Conservation (phyloP, 2,797 vertebrate species). For the Forpus xanthops region DNA sequence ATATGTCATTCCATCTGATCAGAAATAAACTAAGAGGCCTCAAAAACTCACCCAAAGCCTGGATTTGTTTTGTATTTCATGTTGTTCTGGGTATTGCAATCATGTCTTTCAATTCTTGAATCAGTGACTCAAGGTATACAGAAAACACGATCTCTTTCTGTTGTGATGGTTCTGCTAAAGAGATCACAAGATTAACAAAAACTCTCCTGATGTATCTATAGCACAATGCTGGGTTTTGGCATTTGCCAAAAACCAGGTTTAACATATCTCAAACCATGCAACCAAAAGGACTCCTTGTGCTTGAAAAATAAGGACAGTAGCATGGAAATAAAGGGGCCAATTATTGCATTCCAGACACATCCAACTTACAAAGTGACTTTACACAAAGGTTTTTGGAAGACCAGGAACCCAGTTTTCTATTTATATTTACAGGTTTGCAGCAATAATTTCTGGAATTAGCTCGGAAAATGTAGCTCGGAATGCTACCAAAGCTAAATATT, state of each 20-base stretch:
- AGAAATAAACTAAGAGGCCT: neutral
- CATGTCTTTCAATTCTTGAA: neutral
- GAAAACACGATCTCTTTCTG: neutral
- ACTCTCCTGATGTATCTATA: neutral
- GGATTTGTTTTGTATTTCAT: neutral
- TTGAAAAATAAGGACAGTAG: neutral
- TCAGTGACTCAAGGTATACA: neutral
- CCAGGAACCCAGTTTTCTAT: neutral
- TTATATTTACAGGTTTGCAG: neutral
- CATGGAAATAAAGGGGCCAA: neutral
- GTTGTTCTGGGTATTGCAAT: neutral
- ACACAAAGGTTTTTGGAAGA: neutral
- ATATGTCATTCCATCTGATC: neutral
- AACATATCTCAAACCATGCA: neutral
- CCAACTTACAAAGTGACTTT: neutral
- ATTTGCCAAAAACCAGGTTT: neutral
- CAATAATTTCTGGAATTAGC: neutral
- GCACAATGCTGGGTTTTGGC: neutral
- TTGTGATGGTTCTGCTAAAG: neutral
- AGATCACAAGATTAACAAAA: neutral
- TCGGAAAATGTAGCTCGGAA: neutral
- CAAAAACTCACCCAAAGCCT: neutral
- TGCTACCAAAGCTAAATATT: neutral
- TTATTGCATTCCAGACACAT: neutral
- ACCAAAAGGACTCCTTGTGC: neutral